Conservation (phyloP, 2,113 vertebrate genomes). For the Paratilapia polleni region DNA sequence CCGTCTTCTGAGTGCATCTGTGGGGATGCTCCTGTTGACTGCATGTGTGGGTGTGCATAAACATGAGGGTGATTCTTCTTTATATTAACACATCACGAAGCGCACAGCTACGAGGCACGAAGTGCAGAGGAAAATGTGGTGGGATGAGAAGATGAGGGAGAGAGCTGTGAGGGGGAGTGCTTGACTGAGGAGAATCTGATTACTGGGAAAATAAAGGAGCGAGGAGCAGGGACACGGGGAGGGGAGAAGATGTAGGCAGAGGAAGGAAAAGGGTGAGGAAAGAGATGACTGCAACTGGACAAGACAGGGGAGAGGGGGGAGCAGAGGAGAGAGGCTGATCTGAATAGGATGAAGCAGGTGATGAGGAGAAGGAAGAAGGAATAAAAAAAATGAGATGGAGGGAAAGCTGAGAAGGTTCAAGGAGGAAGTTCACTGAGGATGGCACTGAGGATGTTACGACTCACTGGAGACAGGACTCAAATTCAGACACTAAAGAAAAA, state of each 20-base stretch:
- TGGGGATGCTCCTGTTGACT: background rate
- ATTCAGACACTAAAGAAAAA: background rate
- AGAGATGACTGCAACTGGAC: background rate
- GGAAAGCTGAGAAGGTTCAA: background rate
- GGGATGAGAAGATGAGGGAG: background rate
- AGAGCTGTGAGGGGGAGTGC: background rate
- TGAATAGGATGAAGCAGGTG: background rate
- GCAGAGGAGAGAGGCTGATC: background rate
- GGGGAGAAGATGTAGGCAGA: background rate
- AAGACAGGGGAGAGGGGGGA: background rate
- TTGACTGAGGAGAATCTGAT: conserved; percentile 12
- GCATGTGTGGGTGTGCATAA: conserved; percentile 32
- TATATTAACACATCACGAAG: background rate
- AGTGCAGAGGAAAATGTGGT: background rate
- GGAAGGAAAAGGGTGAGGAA: background rate
- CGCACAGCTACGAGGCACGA: background rate
- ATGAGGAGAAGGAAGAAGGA: background rate
- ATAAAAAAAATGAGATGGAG: background rate
- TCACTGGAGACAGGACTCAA: background rate
- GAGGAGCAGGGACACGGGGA: background rate
- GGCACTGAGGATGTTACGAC: background rate
- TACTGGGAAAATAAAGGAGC: background rate
- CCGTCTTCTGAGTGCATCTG: background rate
- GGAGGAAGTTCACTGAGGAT: background rate
- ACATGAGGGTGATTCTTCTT: conserved; percentile 18